Percentiles rank a stretch among this genome's conserved stretches.
These are phyloP conservation scores for Ficedula albicollis DNA, from an alignment of 2,797 vertebrate species.

Conservation along the genomic window DNA sequence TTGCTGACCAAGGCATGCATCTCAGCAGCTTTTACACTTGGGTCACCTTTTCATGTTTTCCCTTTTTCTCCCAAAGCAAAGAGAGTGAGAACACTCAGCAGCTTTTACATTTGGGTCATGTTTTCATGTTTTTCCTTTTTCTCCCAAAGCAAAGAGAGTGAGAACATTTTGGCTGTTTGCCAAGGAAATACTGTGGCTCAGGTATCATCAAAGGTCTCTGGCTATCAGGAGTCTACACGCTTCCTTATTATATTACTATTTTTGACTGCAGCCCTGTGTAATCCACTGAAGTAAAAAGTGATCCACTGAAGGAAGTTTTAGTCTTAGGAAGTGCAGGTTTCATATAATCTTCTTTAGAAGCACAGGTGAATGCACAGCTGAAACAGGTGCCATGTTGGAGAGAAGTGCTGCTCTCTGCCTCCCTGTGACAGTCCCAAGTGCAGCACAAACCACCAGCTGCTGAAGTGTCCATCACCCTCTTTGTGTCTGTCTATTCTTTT, in stretches of 20 bases:
- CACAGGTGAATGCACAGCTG: not conserved
- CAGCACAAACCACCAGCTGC: not conserved
- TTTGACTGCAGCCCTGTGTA: not conserved
- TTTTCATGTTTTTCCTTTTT: not conserved
- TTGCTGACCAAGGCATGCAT: not conserved
- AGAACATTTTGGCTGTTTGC: not conserved
- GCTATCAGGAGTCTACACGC: not conserved
- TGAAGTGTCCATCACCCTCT: not conserved
- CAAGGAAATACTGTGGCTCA: not conserved
- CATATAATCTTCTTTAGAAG: not conserved
- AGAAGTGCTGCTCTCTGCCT: not conserved
- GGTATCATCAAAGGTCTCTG: not conserved
- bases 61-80: not conserved
- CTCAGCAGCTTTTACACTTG: not conserved
- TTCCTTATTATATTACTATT: not conserved
- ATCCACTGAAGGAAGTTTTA: not conserved
- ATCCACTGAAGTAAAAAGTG: not conserved
- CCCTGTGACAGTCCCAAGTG: fast-evolving
- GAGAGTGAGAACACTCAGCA: not conserved
- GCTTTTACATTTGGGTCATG: too few relatives aligned
- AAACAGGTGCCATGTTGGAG: not conserved
- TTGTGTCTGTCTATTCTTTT: not conserved
- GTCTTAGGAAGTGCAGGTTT: not conserved
- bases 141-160: not conserved
- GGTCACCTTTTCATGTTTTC: not conserved